These are phyloP conservation scores for Petrosia ficiformis DNA, from an alignment of 37 sponge, comb jelly and placozoan genomes.

Conservation along the genomic window DNA sequence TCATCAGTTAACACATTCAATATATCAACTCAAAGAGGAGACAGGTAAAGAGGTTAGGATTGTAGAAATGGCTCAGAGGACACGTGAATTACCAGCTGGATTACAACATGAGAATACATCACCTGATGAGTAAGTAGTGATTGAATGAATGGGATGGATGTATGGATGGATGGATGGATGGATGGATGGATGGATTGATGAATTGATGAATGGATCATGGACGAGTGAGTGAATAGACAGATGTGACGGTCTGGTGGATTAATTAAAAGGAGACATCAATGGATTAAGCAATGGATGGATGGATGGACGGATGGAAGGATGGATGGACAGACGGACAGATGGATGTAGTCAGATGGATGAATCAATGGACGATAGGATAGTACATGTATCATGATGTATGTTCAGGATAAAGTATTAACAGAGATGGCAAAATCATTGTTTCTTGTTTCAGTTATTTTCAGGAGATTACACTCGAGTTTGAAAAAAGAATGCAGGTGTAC, in stretches of 20 bases:
- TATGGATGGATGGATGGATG: too few relatives aligned
- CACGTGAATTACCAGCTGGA: constrained; percentile 62
- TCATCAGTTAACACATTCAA: background rate
- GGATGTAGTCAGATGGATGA: too few relatives aligned
- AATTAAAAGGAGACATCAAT: background rate
- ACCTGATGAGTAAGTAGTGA: constrained; percentile 66
- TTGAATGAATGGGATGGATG: too few relatives aligned
- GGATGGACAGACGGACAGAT: too few relatives aligned
- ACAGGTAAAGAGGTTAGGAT: constrained; percentile 38
- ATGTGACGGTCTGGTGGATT: background rate
- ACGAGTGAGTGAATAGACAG: too few relatives aligned
- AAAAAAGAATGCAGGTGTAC: constrained; percentile 54
- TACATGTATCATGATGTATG: too few relatives aligned
- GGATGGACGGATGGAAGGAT: too few relatives aligned
- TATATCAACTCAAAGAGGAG: background rate
- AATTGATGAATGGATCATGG: background rate
- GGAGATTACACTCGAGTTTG: constrained; percentile 36
- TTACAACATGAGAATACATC: constrained; percentile 76
- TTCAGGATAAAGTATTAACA: too few relatives aligned
- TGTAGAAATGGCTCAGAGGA: constrained; percentile 75
- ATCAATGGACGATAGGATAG: too few relatives aligned
- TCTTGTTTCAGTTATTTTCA: constrained; percentile 55
- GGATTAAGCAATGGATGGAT: too few relatives aligned
- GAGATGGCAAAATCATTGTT: too few relatives aligned
- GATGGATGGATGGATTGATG: too few relatives aligned